These are phyloP conservation scores for Marisa cornuarietis DNA, from an alignment of 1,140 invertebrate genomes.

Conservation along the genomic window DNA sequence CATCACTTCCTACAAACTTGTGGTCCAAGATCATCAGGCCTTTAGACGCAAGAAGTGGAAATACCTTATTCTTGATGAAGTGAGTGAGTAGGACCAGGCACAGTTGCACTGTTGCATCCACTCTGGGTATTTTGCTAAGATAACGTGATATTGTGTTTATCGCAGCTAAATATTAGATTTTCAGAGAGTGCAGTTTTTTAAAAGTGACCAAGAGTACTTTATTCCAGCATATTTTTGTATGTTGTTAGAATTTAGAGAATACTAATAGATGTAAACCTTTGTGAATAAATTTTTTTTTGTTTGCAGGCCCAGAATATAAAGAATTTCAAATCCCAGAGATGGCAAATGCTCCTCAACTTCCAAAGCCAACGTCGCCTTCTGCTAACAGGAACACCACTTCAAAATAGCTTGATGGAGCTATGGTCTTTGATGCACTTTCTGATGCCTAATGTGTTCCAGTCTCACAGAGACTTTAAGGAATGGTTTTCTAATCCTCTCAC, in stretches of 20 bases:
- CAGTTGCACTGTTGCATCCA: not conserved
- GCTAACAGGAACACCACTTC: slow-evolving; percentile 97
- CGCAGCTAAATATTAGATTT: not conserved
- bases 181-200: not conserved
- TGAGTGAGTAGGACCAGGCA: slow-evolving; percentile 28
- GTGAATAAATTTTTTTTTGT: slow-evolving; percentile 12
- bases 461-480: slow-evolving; percentile 94
- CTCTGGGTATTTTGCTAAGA: too few relatives aligned
- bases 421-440: slow-evolving; percentile 99
- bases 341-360: slow-evolving; percentile 98
- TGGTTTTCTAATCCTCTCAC: slow-evolving; percentile 99
- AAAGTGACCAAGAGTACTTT: not conserved
- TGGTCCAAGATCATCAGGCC: slow-evolving; percentile 98
- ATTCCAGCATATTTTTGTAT: not conserved
- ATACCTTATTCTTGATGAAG: slow-evolving; percentile 97
- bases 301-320: slow-evolving; percentile 96
- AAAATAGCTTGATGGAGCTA: slow-evolving; percentile 99
- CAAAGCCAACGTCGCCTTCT: slow-evolving; percentile 93
- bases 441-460: slow-evolving; percentile 99
- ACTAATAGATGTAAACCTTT: too few relatives aligned
- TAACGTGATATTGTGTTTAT: too few relatives aligned
- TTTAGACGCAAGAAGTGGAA: slow-evolving; percentile 99
- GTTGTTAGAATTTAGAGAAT: too few relatives aligned
- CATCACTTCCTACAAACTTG: slow-evolving; percentile 99
- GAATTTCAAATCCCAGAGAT: slow-evolving; percentile 99